These are phyloP conservation scores for Drosophila flavopinicola DNA, from an alignment of 2,888 invertebrate genomes.

Conservation along the genomic window DNA sequence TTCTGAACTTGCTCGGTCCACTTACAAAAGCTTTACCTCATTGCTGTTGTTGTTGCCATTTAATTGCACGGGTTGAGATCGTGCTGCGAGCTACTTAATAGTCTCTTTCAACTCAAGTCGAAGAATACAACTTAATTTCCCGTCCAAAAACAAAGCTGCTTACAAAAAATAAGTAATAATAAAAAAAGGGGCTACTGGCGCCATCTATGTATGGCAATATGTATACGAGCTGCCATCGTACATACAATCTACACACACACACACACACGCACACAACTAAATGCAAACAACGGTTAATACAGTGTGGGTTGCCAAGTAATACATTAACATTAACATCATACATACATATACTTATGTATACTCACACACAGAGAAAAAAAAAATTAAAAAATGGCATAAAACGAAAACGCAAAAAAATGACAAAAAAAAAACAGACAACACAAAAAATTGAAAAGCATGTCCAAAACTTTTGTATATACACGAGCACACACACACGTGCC, in stretches of 20 bases:
- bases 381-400: constrained; percentile 7
- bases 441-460: constrained; percentile 47
- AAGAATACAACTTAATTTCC: no score
- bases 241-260: background rate
- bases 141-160: constrained; percentile 9
- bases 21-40: no score
- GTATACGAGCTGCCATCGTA: background rate
- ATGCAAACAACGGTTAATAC: constrained; percentile 42
- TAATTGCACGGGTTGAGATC: no score
- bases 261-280: constrained; percentile 1
- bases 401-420: background rate
- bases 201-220: constrained; percentile 1
- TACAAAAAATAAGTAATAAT: constrained; percentile 10
- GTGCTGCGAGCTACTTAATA: background rate
- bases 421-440: constrained; percentile 19
- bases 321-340: constrained; percentile 44
- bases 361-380: constrained; percentile 1
- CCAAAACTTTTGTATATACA: constrained; percentile 43
- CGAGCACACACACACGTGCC: background rate
- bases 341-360: background rate
- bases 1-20: no score
- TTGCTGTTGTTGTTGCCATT: background rate
- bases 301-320: constrained; percentile 38
- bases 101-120: no score
- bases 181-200: constrained; percentile 9